Evolutionary conservation across 1,140 invertebrate species (phyloP).

Genomic region (Conopomorpha cramerella): DNA sequence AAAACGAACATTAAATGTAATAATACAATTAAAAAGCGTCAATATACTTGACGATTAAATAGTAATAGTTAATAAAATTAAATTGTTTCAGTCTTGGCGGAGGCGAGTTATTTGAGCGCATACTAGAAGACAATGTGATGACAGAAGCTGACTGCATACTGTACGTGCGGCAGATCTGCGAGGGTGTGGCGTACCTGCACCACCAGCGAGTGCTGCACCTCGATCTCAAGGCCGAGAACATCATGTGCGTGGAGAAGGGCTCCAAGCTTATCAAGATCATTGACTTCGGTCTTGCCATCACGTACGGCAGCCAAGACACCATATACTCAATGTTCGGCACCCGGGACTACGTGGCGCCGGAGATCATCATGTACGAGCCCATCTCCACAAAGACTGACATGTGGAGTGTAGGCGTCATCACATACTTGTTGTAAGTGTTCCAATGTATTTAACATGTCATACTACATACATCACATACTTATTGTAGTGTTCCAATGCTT

Average conservation of each 20-base stretch:
- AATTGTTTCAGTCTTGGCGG: conserved; percentile 78
- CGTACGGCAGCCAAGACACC: conserved; percentile 68
- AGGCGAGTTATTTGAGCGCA: conserved; percentile 89
- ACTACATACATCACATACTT: no score
- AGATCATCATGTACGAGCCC: conserved; percentile 90
- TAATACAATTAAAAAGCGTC: no score
- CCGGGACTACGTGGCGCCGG: conserved; percentile 92
- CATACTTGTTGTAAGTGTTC: conserved; percentile 87
- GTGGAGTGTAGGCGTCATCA: conserved; percentile 92
- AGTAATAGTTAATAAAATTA: no score
- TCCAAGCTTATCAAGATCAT: conserved; percentile 84
- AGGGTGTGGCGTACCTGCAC: conserved; percentile 90
- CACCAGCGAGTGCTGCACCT: conserved; percentile 83
- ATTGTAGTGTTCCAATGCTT: no score
- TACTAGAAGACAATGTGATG: conserved; percentile 90
- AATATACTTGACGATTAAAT: no score
- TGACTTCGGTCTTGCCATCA: conserved; percentile 88
- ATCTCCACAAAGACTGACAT: conserved; percentile 87
- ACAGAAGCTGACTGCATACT: conserved; percentile 89
- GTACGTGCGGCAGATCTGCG: conserved; percentile 91
- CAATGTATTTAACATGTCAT: no score
- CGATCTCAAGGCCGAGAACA: conserved; percentile 94
- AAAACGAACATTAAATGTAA: no score
- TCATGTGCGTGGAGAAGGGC: conserved; percentile 83
- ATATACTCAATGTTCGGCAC: conserved; percentile 87